Evolutionary conservation across 2,113 vertebrate species (phyloP).

Genomic region (Indicator maculatus): DNA sequence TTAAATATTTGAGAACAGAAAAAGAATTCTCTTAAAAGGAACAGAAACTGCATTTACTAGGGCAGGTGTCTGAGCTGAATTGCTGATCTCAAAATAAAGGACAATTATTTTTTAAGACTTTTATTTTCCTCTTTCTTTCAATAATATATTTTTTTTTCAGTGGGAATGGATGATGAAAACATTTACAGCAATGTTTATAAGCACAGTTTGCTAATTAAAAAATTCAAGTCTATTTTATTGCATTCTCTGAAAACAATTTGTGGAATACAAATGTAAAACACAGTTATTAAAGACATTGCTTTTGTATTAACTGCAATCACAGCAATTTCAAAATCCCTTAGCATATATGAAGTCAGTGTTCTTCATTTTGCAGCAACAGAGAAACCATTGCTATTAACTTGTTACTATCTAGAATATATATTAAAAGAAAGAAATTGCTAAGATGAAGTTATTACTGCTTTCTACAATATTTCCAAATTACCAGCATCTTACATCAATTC

Average conservation of each 20-base stretch:
- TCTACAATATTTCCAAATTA: not conserved
- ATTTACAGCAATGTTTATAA: not conserved
- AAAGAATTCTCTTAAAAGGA: not conserved
- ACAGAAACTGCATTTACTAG: not conserved
- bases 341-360: not conserved
- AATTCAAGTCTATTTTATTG: not conserved
- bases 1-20: not conserved
- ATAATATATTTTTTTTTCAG: not conserved
- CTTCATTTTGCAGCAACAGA: not conserved
- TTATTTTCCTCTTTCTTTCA: not conserved
- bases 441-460: not conserved
- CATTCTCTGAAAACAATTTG: not conserved
- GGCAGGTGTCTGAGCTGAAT: not conserved
- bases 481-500: not conserved
- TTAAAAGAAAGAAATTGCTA: not conserved
- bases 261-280: not conserved
- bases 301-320: not conserved
- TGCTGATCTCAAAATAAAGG: not conserved
- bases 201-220: not conserved
- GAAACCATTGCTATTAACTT: not conserved
- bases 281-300: not conserved
- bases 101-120: not conserved
- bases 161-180: not conserved
- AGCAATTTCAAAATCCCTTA: slow-evolving; percentile 7
- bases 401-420: not conserved